Conservation (phyloP, 2,888 invertebrate species). For the Rhopalosiphum nymphaeae region DNA sequence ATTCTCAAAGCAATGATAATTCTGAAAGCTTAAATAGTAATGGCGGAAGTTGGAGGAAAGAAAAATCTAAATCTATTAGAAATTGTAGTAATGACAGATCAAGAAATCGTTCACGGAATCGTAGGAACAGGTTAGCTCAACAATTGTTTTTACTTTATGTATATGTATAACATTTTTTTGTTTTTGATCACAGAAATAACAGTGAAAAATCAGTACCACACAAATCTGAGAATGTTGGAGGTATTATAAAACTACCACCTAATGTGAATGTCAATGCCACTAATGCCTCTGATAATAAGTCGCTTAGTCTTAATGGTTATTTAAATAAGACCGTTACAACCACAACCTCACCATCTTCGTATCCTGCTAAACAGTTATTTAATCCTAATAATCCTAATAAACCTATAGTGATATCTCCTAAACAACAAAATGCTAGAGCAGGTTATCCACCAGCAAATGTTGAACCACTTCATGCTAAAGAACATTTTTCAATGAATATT, state of each 20-base stretch:
- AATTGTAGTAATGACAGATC: slow-evolving; percentile 44
- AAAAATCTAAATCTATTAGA: slow-evolving; percentile 47
- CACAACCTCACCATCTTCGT: slow-evolving; percentile 62
- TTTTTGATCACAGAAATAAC: slow-evolving; percentile 35
- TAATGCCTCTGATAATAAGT: slow-evolving; percentile 62
- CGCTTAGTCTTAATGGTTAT: slow-evolving; percentile 59
- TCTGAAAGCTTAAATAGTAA: slow-evolving; percentile 52
- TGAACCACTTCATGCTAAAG: slow-evolving; percentile 51
- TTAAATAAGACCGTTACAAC: slow-evolving; percentile 29
- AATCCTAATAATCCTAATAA: slow-evolving; percentile 79
- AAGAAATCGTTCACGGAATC: slow-evolving; percentile 30
- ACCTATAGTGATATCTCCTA: slow-evolving; percentile 75
- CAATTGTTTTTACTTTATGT: neutral
- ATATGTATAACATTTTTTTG: neutral
- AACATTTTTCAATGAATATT: slow-evolving; percentile 27
- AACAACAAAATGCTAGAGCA: slow-evolving; percentile 70
- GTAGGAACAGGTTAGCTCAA: slow-evolving; percentile 45
- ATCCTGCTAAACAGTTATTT: slow-evolving; percentile 73
- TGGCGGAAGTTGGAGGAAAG: slow-evolving; percentile 47
- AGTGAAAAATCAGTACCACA: slow-evolving; percentile 51
- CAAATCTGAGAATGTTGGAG: slow-evolving; percentile 69
- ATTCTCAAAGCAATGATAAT: slow-evolving; percentile 53
- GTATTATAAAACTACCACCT: slow-evolving; percentile 67
- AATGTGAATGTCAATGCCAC: slow-evolving; percentile 64
- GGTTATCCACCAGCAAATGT: slow-evolving; percentile 70